Evolutionary conservation across 2,888 invertebrate genomes (phyloP), one percentile per base, ranked within the genome.

Genomic region (Tenodera sinensis): DNA sequence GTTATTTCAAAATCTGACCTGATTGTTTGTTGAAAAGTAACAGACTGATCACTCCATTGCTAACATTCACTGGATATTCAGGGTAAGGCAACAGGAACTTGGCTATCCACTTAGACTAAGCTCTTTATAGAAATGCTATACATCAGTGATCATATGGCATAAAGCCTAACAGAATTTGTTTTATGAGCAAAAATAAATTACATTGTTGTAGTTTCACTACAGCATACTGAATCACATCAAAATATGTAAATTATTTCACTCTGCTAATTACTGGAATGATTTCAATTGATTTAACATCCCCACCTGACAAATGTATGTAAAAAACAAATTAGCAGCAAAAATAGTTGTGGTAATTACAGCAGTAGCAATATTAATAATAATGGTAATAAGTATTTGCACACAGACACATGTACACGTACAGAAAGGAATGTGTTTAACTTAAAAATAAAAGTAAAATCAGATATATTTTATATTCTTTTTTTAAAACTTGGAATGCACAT

Each of bases 401-500:
- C 54, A 71, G 54, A 71, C 54, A 71, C 83, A 83, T 83, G 28
- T 83, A 83, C 28, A 28, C 83, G 28, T 83, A 83, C 83, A 83
- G 83, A 83, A 83, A 28, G 83, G 12, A 83, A 28, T 28, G 28
- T 28, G 20, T 14, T 83, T 28, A 27, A 27, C 15, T 83, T 83
- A 83, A 1, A 28, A 14, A 83, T 27, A 28, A 28, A 27, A 83
- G 25, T 83, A 28, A 83, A 83, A 28, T 83, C 15, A 71, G 54
- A 71, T 42, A 71, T 71, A 71, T 71, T 71, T 20, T 3, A 71
- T 71, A 71, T 71, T 71, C 4, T 71, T 25, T 20, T 71, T 54
- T 54, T 54, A 54, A 54, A 71, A 71, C 54, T 34, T 82, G 87
- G 87, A 87, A 87, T 87, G 83, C 86, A 86, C 47, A 85, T 71